These are phyloP conservation scores for Peromyscus nudipes DNA, from an alignment of 2,797 vertebrate genomes.

Conservation along the genomic window DNA sequence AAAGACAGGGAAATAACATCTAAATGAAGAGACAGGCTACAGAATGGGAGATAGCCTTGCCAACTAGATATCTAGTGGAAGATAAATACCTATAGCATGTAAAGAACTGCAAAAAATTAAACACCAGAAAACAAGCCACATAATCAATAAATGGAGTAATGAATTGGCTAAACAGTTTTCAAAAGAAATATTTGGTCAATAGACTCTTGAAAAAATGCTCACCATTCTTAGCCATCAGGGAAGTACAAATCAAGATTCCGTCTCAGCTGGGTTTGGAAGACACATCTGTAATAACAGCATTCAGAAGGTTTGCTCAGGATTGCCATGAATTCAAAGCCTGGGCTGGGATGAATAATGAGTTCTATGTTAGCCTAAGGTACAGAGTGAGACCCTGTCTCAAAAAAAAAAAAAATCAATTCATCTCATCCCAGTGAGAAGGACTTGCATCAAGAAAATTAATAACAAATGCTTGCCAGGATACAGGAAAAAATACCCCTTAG, in stretches of 20 bases:
- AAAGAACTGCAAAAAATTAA: not conserved
- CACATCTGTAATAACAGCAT: not conserved
- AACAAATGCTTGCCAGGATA: not conserved
- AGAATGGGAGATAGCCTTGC: not conserved
- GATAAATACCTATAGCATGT: not conserved
- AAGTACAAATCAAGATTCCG: not conserved
- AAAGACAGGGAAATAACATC: not conserved
- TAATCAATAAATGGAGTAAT: not conserved
- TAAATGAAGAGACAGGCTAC: not conserved
- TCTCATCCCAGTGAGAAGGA: not conserved
- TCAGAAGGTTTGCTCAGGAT: not conserved
- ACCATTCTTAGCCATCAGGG: not conserved
- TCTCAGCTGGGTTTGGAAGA: not conserved
- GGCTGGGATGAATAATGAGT: not conserved
- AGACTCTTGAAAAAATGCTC: not conserved
- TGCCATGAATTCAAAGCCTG: not conserved
- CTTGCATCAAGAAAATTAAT: not conserved
- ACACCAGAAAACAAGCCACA: not conserved
- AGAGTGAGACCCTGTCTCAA: not conserved
- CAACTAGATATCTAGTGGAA: not conserved
- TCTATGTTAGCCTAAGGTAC: not conserved
- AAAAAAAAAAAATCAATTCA: not conserved
- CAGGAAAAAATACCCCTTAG: not conserved
- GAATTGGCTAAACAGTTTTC: not conserved
- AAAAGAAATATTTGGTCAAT: not conserved